Percentiles rank a stretch among this genome's conserved stretches.
Evolutionary conservation across 2,797 vertebrate species (phyloP).

Genomic region (Netta rufina): DNA sequence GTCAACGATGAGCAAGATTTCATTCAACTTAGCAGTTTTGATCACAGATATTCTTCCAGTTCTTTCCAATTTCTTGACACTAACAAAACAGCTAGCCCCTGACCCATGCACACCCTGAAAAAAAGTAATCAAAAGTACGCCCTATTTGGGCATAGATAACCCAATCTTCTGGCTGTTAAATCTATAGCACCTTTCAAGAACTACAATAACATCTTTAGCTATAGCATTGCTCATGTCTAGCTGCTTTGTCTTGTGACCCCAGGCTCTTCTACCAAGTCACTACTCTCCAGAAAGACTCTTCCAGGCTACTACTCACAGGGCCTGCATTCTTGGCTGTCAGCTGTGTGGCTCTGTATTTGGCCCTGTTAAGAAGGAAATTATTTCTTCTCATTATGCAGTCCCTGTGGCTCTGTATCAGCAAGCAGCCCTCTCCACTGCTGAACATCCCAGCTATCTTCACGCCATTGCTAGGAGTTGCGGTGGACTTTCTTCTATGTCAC

Average conservation of each 20-base stretch:
- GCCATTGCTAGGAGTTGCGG: fast-evolving
- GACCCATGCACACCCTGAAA: fast-evolving
- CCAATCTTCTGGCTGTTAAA: no score
- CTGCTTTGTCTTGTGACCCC: fast-evolving
- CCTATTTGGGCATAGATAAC: neutral
- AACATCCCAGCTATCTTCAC: neutral
- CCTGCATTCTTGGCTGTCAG: fast-evolving
- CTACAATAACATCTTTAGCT: neutral
- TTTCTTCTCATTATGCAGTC: neutral
- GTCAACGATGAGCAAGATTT: no score
- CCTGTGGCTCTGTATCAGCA: neutral
- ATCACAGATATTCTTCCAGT: no score
- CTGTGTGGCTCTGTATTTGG: fast-evolving
- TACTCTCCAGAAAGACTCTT: neutral
- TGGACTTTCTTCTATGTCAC: neutral
- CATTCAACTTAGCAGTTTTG: neutral
- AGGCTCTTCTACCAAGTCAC: neutral
- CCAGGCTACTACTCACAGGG: fast-evolving
- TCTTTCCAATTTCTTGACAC: no score
- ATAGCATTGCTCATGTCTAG: neutral
- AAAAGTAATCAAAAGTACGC: neutral
- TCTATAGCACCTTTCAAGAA: neutral
- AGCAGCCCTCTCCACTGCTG: neutral
- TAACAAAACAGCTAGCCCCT: neutral
- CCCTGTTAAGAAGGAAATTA: fast-evolving